Conservation (phyloP, 2,113 vertebrate genomes). For the Tylochromis polylepis region DNA sequence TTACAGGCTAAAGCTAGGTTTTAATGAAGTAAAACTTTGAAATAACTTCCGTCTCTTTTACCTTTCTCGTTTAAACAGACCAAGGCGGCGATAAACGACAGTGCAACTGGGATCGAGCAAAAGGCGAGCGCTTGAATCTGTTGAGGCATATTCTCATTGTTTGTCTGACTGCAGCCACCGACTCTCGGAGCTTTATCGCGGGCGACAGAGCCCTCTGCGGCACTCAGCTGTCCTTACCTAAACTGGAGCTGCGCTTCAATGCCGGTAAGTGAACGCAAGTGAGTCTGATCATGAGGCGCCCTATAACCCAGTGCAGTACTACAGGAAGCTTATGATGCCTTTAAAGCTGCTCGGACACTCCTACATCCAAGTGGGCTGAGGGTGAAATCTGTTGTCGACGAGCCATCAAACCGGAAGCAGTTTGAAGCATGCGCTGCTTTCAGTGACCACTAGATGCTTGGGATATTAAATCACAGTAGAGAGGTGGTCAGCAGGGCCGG, state of each 20-base stretch:
- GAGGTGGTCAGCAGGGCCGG: background rate
- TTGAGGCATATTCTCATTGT: constrained; percentile 25
- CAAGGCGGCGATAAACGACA: constrained; percentile 52
- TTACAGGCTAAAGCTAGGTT: background rate
- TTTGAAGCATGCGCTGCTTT: background rate
- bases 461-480: background rate
- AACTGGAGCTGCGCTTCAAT: constrained; percentile 17
- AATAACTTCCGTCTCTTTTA: constrained; percentile 35
- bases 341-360: constrained; percentile 31
- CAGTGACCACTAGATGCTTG: background rate
- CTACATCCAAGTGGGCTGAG: rapidly evolving
- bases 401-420: background rate
- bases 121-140: constrained; percentile 49
- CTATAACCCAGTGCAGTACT: background rate
- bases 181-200: background rate
- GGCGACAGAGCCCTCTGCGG: background rate
- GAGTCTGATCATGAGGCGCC: constrained; percentile 44
- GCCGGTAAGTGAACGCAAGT: constrained; percentile 14
- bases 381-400: background rate
- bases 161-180: background rate
- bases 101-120: constrained; percentile 40
- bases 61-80: constrained; percentile 68
- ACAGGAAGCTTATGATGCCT: constrained; percentile 42
- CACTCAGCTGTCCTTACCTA: constrained; percentile 59
- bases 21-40: background rate